These are phyloP conservation scores for Anas acuta DNA, from an alignment of 2,797 vertebrate species.

Conservation along the genomic window DNA sequence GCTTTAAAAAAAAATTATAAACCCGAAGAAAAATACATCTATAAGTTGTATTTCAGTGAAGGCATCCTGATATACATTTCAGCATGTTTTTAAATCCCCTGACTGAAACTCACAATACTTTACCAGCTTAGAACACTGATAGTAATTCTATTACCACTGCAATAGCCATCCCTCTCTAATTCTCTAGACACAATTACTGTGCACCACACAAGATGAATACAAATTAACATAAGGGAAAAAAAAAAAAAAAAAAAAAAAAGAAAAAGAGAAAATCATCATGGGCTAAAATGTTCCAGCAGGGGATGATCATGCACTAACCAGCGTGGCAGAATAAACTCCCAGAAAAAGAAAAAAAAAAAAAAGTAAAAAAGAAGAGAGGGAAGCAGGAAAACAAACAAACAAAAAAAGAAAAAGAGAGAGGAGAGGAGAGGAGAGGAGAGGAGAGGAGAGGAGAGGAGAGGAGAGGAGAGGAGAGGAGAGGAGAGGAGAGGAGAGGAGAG, in stretches of 20 bases:
- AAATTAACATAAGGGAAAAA: constrained; percentile 56
- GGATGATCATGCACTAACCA: constrained; percentile 65
- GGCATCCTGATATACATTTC: constrained; percentile 22
- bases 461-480: accelerated
- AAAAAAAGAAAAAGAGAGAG: background rate
- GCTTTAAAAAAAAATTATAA: background rate
- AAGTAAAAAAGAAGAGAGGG: background rate
- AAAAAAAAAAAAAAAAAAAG: constrained; percentile 7
- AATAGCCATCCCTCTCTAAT: constrained; percentile 64
- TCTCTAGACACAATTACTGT: constrained; percentile 68
- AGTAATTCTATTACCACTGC: constrained; percentile 68
- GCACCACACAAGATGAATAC: constrained; percentile 54
- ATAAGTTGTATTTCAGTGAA: background rate
- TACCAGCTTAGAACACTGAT: constrained; percentile 60
- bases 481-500: accelerated
- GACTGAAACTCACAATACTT: constrained; percentile 66
- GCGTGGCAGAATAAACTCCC: background rate
- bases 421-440: background rate
- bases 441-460: accelerated
- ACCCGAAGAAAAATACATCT: background rate
- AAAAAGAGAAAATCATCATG: background rate
- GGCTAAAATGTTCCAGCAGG: constrained; percentile 44
- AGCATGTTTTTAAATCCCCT: constrained; percentile 65
- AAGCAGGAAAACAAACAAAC: too few species aligned
- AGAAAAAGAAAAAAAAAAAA: background rate